phyloP scores from a whole-genome alignment of 2,888 invertebrate genomes.

The Phortica magna region DNA sequence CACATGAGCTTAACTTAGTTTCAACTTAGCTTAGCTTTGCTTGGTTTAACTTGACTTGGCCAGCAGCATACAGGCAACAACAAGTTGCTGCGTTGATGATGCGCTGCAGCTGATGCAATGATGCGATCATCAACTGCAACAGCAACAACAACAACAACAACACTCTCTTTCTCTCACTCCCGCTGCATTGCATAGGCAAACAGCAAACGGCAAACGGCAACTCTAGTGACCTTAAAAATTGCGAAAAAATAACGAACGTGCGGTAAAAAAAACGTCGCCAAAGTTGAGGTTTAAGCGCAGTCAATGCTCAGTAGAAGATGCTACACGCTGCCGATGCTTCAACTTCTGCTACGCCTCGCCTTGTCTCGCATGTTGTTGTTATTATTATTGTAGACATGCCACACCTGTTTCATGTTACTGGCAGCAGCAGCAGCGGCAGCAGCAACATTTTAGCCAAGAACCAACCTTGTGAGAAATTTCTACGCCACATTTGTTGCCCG shows the following conservation, averaged over 20 bases:
- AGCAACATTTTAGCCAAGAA: conserved; percentile 45
- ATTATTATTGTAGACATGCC: conserved; percentile 59
- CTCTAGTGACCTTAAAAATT: conserved; percentile 70
- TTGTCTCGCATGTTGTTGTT: conserved; percentile 34
- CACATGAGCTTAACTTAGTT: not conserved
- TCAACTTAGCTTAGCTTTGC: not conserved
- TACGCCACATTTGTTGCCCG: conserved; percentile 29
- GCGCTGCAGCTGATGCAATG: not conserved
- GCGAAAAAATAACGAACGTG: conserved; percentile 71
- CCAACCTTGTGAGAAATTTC: conserved; percentile 67
- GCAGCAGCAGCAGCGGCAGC: conserved; percentile 46
- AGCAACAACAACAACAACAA: conserved; percentile 10
- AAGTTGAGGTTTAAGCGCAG: conserved; percentile 51
- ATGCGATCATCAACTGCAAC: not conserved
- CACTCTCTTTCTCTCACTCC: not conserved
- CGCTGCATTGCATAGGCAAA: not conserved
- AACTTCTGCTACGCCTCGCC: no score
- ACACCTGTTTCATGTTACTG: conserved; percentile 70
- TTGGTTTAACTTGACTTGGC: not conserved
- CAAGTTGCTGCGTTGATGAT: not conserved
- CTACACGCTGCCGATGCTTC: conserved; percentile 1
- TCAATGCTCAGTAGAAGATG: conserved; percentile 56
- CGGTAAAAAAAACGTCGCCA: conserved; percentile 71
- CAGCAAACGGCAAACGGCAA: conserved; percentile 25
- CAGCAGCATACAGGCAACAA: not conserved